Evolutionary conservation across 1,140 invertebrate species (phyloP).

Genomic region (Oryzaephilus surinamensis): DNA sequence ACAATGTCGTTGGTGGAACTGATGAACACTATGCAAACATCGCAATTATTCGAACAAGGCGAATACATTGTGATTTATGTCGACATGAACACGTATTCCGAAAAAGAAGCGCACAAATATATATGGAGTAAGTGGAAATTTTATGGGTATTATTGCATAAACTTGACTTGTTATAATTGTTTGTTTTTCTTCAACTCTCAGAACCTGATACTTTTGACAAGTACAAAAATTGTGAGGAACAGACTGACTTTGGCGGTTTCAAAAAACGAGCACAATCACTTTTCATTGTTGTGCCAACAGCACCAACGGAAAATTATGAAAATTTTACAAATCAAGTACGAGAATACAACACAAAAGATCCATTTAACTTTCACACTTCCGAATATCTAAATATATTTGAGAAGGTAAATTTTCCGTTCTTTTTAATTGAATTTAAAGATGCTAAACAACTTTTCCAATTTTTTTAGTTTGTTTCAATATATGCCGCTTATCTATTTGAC

Average conservation of each 20-base stretch:
- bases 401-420: constrained; percentile 41
- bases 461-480: constrained; percentile 75
- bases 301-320: constrained; percentile 62
- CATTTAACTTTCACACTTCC: constrained; percentile 63
- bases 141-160: background rate
- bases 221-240: constrained; percentile 49
- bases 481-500: constrained; percentile 94
- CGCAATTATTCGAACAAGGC: constrained; percentile 76
- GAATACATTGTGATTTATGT: constrained; percentile 94
- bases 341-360: constrained; percentile 60
- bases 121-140: constrained; percentile 66
- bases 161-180: constrained; percentile 1
- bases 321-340: constrained; percentile 68
- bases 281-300: constrained; percentile 74
- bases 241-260: constrained; percentile 45
- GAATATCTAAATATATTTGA: constrained; percentile 42
- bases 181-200: too few species aligned
- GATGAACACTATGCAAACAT: constrained; percentile 81
- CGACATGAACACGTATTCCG: constrained; percentile 76
- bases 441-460: constrained; percentile 19
- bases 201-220: constrained; percentile 45
- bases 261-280: constrained; percentile 64
- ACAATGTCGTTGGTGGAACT: constrained; percentile 72
- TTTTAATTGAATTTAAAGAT: constrained; percentile 1
- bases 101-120: constrained; percentile 69